These are phyloP conservation scores for Cervus canadensis DNA, from an alignment of 2,113 vertebrate genomes.

Conservation along the genomic window DNA sequence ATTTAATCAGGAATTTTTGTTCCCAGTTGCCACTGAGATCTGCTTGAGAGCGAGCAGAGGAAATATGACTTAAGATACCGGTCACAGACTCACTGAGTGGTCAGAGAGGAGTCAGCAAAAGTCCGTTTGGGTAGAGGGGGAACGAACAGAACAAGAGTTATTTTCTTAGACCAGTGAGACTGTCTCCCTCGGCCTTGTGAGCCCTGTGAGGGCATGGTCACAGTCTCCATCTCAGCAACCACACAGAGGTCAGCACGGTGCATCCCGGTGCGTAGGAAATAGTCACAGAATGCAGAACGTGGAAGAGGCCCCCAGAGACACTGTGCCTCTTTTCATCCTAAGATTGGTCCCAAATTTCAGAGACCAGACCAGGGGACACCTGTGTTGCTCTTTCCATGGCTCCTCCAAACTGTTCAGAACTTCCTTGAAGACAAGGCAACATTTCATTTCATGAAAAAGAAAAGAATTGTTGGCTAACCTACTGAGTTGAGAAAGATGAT, in stretches of 20 bases:
- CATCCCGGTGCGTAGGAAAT: not conserved
- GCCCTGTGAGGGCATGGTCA: not conserved
- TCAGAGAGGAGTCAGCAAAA: not conserved
- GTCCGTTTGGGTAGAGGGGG: not conserved
- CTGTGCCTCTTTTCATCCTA: not conserved
- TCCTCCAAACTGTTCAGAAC: fast-evolving
- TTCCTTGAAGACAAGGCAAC: not conserved
- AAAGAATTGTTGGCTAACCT: too few relatives aligned
- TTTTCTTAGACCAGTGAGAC: not conserved
- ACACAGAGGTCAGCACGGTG: too few relatives aligned
- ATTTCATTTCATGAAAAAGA: not conserved
- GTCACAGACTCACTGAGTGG: not conserved
- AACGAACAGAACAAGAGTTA: not conserved
- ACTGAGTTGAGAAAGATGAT: not conserved
- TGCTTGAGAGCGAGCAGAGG: not conserved
- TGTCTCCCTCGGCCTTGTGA: not conserved
- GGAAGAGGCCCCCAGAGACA: not conserved
- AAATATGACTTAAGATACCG: not conserved
- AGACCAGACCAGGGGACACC: not conserved
- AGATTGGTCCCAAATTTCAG: not conserved
- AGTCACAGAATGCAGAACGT: not conserved
- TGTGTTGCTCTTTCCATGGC: not conserved
- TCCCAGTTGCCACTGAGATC: not conserved
- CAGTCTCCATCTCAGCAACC: not conserved
- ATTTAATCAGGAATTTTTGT: not conserved